These are phyloP conservation scores for Mesoligia furuncula DNA, from an alignment of 2,888 invertebrate genomes.

Conservation along the genomic window DNA sequence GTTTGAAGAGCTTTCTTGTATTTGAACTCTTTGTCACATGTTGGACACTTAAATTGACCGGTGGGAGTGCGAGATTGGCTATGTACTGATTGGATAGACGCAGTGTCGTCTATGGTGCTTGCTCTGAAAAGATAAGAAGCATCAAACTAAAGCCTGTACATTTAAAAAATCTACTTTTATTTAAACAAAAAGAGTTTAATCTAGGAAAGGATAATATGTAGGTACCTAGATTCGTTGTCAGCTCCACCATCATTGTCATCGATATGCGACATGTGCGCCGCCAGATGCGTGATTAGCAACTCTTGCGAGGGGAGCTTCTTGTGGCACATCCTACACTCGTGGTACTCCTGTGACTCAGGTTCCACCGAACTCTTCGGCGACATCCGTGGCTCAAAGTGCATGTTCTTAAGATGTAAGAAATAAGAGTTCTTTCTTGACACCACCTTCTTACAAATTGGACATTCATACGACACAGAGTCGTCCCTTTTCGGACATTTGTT, in stretches of 20 bases:
- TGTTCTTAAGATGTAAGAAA: conserved; percentile 78
- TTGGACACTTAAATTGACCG: conserved; percentile 73
- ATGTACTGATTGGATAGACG: conserved; percentile 76
- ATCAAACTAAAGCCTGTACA: background rate
- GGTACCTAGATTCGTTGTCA: conserved; percentile 80
- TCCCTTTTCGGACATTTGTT: conserved; percentile 75
- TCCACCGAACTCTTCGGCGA: conserved; percentile 43
- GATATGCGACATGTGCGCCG: conserved; percentile 83
- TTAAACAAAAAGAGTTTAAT: conserved; percentile 2
- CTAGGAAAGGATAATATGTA: conserved; percentile 1
- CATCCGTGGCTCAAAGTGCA: conserved; percentile 76
- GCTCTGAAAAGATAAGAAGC: conserved; percentile 69
- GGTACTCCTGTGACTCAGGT: conserved; percentile 49
- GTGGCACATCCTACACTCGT: conserved; percentile 83
- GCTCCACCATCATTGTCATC: conserved; percentile 74
- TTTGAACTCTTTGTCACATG: conserved; percentile 84
- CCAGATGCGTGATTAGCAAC: conserved; percentile 82
- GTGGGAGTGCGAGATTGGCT: conserved; percentile 62
- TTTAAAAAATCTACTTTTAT: background rate
- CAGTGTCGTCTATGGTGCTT: conserved; percentile 77
- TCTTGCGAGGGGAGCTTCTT: conserved; percentile 81
- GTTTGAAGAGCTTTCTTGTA: conserved; percentile 81
- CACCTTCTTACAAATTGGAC: conserved; percentile 80
- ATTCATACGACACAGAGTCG: conserved; percentile 72
- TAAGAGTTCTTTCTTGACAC: conserved; percentile 75